phyloP scores from a whole-genome alignment of 2,113 vertebrate genomes.

The Octodon degus region DNA sequence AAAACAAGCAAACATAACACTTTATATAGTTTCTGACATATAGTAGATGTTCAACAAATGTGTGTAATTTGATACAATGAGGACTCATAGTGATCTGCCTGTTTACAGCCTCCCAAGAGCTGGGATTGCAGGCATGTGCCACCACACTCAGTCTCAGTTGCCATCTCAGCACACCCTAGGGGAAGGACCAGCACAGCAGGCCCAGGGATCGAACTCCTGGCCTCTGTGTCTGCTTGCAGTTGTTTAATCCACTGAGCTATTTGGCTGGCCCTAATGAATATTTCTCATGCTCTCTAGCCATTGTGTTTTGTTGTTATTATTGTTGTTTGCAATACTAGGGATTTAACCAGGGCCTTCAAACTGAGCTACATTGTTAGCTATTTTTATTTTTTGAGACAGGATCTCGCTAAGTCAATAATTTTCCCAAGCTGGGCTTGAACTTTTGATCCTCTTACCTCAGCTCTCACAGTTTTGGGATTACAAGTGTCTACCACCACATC shows the following conservation, averaged over 20 bases:
- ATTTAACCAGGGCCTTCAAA: not conserved
- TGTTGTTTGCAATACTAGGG: not conserved
- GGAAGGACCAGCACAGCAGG: no score
- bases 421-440: not conserved
- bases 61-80: slow-evolving; percentile 1
- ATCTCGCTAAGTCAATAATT: not conserved
- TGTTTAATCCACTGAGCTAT: no score
- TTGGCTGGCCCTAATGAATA: not conserved
- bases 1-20: not conserved
- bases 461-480: not conserved
- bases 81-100: not conserved
- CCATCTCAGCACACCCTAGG: no score
- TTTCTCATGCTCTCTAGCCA: slow-evolving; percentile 20
- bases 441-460: not conserved
- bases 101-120: no score
- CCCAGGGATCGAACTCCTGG: no score
- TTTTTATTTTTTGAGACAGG: not conserved
- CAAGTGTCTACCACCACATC: not conserved
- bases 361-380: not conserved
- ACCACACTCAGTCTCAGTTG: no score
- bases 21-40: not conserved
- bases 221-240: no score
- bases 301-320: not conserved
- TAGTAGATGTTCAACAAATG: not conserved
- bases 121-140: no score